These are phyloP conservation scores for Hemichromis elongatus DNA, from an alignment of 2,113 vertebrate genomes.

Conservation along the genomic window DNA sequence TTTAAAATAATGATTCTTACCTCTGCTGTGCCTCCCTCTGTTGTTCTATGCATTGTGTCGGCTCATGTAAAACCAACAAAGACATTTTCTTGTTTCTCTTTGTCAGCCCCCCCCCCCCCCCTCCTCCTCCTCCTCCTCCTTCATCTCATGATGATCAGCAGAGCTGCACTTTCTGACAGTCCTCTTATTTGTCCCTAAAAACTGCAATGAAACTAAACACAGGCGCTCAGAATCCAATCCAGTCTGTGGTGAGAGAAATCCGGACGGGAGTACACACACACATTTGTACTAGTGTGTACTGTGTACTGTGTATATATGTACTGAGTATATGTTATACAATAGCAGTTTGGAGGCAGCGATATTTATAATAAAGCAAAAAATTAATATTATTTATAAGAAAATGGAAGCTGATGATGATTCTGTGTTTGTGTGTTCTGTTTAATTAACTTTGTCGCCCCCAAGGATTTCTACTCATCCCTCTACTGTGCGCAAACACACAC, in stretches of 20 bases:
- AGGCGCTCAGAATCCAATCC: background rate
- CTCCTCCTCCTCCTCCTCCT: background rate
- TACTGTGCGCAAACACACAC: background rate
- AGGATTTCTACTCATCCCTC: background rate
- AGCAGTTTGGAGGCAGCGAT: background rate
- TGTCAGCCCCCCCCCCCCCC: background rate
- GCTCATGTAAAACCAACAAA: background rate
- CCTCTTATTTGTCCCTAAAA: background rate
- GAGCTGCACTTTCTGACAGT: background rate
- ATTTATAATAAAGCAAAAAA: background rate
- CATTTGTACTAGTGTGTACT: background rate
- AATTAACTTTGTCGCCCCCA: background rate
- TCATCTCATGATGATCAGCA: background rate
- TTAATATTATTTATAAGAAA: background rate
- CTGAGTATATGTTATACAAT: background rate
- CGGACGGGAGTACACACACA: background rate
- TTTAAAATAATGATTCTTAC: rapidly evolving
- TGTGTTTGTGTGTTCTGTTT: background rate
- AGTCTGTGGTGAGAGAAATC: background rate
- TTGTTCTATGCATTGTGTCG: background rate
- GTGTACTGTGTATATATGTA: background rate
- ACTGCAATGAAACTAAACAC: background rate
- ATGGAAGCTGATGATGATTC: background rate
- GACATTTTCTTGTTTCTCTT: background rate
- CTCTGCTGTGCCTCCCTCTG: background rate